Base-by-base conservation (phyloP, 2,797 vertebrate species). In the Parauchenoglanis ngamensis region DNA sequence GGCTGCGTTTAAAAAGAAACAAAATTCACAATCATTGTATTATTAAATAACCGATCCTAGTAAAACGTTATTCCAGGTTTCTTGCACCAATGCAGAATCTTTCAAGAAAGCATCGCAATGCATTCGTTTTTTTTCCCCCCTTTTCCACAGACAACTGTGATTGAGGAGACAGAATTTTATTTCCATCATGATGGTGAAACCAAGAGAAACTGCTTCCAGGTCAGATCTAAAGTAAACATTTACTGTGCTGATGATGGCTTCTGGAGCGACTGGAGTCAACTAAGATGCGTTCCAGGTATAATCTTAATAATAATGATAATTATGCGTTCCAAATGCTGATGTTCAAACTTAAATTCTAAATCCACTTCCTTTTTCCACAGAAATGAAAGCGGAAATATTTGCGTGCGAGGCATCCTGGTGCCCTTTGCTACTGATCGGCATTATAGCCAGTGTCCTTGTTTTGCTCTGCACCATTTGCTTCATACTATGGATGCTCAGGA, bases 221-320 rank as follows among this genome's bases (percentile, higher is more conserved):
- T 96, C 78, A 93, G 94, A 8, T 94, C 94, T 79, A 94, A 89
- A 85, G 4, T 96, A 85, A 76, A 92, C 35, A 90, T 86, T 7
- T 95, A 94, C 6, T 96, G 96, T 70, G 93, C 90, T 0, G 85
- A 92, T 8, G 86, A 73, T 7, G 88, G 94, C 84, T 90, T 94
- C 25, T 96, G 95, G 95, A 96, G 96, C 13, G 93, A 95, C 0
- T 96, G 96, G 96, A 95, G 95, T 88, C 87, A 1, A 7, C 28
- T 7, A 5, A 54, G 4, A 5, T 96, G 96, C 80, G 28, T 89
- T 78, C 88, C 90, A 93, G 94, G 94, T 95, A 92, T 84, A 67
- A 67, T 61, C 7, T 0, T 15, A 44, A 40, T 7, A 23, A 75
- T 1, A n/a, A 7, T 49, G 7, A 49, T 49, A 6, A 49, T 49